Evolutionary conservation across 2,888 invertebrate species (phyloP), one percentile per base, ranked within the genome.

Genomic region (Crematogaster levior): DNA sequence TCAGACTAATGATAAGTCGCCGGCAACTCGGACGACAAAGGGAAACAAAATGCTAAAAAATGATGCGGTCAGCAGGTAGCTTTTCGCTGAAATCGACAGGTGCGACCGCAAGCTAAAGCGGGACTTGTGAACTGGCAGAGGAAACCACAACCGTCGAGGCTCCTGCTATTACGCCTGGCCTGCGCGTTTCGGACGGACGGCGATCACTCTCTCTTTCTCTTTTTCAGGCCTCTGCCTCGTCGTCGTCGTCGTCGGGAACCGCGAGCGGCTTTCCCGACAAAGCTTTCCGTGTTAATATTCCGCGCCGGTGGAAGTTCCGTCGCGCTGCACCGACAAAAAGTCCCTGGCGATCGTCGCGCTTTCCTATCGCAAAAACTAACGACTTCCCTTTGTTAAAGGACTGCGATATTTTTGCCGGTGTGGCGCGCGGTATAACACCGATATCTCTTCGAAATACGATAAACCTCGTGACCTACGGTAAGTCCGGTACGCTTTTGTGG

Each of bases 21-120:
- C 21, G 18, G 27, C 27, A 37, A n/a, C 51, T 63, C 37, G 21
- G 6, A 40, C 37, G 40, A 40, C 24, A 53, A 18, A 24, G 24
- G 18, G 30, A 2, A 30, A n/a, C 65, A 37, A 27, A 48, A 43
- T 21, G 74, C 66, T 75, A 18, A 75, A 75, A 70, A 72, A 68
- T 4, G 83, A 46, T 40, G 81, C 53, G 73, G 82, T 60, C 27
- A 63, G 48, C 81, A 9, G 65, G 73, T 51, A 74, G 83, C 85
- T 92, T 92, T 91, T 91, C 90, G 90, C 84, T 27, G 90, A 91
- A 92, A 93, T 93, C 92, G 93, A 93, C 93, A 93, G 92, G 91
- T 86, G 85, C 88, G 85, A 91, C 93, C 93, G 88, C 90, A 92
- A 86, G 81, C 87, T 90, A 89, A 92, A 79, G 43, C 56, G 43